These are phyloP conservation scores for Enteromius argenteus DNA, from an alignment of 2,797 vertebrate species.

Conservation along the genomic window DNA sequence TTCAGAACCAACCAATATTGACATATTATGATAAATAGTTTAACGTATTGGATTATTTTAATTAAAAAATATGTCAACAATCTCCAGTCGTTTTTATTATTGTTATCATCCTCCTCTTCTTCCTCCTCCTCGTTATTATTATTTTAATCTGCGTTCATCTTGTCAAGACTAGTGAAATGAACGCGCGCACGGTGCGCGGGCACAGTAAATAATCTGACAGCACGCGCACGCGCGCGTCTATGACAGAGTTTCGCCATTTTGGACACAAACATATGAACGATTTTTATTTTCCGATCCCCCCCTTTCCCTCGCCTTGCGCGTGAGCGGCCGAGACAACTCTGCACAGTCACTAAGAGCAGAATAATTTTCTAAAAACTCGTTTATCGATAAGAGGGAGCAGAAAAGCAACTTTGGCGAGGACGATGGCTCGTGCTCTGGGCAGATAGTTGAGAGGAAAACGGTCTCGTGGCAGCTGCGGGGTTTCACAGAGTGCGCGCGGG, in stretches of 20 bases:
- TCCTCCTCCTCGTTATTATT: not conserved
- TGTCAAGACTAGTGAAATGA: not conserved
- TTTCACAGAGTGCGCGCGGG: constrained; percentile 41
- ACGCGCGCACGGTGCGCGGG: not conserved
- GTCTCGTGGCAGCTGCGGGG: constrained; percentile 54
- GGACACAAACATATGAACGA: constrained; percentile 82
- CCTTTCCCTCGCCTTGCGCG: constrained; percentile 65
- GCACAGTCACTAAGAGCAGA: constrained; percentile 55
- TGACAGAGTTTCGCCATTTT: constrained; percentile 82
- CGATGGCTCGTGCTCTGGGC: constrained; percentile 26
- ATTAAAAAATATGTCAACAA: not conserved
- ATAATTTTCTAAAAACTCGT: constrained; percentile 50
- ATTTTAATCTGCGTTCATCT: not conserved
- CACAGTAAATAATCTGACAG: constrained; percentile 25
- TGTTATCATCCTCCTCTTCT: not conserved
- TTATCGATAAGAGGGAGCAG: not conserved
- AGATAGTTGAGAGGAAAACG: constrained; percentile 51
- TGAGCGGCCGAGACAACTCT: constrained; percentile 67
- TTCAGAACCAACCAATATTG: not conserved
- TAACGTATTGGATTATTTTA: not conserved
- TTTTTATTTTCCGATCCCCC: constrained; percentile 71
- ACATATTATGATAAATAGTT: not conserved
- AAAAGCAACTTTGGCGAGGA: not conserved
- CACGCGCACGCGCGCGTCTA: constrained; percentile 71
- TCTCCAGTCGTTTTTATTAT: not conserved